A percentile compares a stretch with the other conserved stretches of the same genome.
Evolutionary conservation across 30 jellyfish, hydroid and myxozoan genomes (phyloP).

Genomic region (Aurelia aurita): DNA sequence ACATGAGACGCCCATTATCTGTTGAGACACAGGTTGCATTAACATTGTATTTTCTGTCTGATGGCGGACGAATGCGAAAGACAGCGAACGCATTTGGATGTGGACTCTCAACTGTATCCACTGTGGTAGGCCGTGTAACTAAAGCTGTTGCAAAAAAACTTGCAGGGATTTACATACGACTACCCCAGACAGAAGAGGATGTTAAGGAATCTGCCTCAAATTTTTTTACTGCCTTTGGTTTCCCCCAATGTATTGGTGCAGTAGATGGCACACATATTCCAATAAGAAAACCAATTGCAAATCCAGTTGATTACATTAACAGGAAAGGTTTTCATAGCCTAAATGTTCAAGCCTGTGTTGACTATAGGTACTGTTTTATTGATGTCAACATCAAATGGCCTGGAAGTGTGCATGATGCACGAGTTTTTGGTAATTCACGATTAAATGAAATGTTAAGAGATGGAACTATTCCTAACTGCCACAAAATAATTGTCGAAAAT

Average conservation of each 20-base stretch:
- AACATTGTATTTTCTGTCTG: conserved; percentile 44
- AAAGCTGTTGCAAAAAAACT: conserved; percentile 10
- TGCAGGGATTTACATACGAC: not conserved
- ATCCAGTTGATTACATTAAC: conserved; percentile 20
- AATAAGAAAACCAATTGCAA: conserved; percentile 27
- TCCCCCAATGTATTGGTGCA: too few relatives aligned
- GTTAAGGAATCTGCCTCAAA: conserved; percentile 10
- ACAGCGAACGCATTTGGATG: conserved; percentile 58
- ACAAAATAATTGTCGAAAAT: not conserved
- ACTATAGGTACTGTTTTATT: conserved; percentile 17
- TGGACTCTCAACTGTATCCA: conserved; percentile 3
- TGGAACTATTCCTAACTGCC: conserved; percentile 14
- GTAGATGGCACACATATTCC: conserved; percentile 7
- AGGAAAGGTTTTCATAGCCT: conserved; percentile 41
- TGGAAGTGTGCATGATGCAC: conserved; percentile 66
- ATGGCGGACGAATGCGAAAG: conserved; percentile 63
- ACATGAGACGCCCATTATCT: conserved; percentile 24
- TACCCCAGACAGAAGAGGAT: conserved; percentile 28
- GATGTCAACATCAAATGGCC: conserved; percentile 47
- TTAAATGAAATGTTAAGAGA: too few relatives aligned
- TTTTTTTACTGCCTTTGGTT: conserved; percentile 6
- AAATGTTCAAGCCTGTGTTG: conserved; percentile 64
- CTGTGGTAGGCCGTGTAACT: not conserved
- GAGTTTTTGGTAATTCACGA: not conserved
- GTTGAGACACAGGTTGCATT: conserved; percentile 59